Percentiles rank a stretch among this genome's conserved stretches.
phyloP scores from a whole-genome alignment of 2,797 vertebrate genomes.

The Garrulus glandarius region DNA sequence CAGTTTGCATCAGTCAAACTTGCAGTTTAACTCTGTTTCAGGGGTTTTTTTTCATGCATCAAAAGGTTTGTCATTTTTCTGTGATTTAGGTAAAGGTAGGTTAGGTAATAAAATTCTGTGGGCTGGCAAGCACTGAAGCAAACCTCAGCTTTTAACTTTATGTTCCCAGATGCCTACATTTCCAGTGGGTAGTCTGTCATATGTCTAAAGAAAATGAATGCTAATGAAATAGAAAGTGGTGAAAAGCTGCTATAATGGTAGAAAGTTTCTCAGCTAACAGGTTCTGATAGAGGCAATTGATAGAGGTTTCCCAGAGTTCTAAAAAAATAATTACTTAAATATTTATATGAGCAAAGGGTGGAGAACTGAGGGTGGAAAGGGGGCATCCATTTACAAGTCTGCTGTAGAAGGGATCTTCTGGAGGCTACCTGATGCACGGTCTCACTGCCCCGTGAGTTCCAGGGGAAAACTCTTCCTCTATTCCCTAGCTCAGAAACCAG shows the following conservation, averaged over 20 bases:
- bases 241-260: constrained; percentile 33
- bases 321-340: constrained; percentile 44
- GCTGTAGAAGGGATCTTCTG: not conserved
- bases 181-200: constrained; percentile 57
- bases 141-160: constrained; percentile 62
- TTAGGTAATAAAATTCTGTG: constrained; percentile 61
- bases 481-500: not conserved
- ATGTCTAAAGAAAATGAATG: constrained; percentile 59
- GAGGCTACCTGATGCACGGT: not conserved
- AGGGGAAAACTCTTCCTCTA: not conserved
- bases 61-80: constrained; percentile 68
- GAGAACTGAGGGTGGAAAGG: not conserved
- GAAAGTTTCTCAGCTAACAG: constrained; percentile 26
- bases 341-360: not conserved
- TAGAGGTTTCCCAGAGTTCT: constrained; percentile 7
- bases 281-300: constrained; percentile 9
- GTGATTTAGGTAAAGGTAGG: constrained; percentile 65
- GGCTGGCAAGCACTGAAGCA: constrained; percentile 63
- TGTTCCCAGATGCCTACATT: constrained; percentile 60
- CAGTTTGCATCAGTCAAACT: constrained; percentile 62
- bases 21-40: constrained; percentile 60
- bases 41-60: not conserved
- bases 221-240: constrained; percentile 64
- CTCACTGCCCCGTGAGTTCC: not conserved
- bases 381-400: not conserved